Percentiles rank a stretch among this genome's conserved stretches.
Evolutionary conservation across 2,888 invertebrate genomes (phyloP).

Genomic region (Gryllus longicercus): DNA sequence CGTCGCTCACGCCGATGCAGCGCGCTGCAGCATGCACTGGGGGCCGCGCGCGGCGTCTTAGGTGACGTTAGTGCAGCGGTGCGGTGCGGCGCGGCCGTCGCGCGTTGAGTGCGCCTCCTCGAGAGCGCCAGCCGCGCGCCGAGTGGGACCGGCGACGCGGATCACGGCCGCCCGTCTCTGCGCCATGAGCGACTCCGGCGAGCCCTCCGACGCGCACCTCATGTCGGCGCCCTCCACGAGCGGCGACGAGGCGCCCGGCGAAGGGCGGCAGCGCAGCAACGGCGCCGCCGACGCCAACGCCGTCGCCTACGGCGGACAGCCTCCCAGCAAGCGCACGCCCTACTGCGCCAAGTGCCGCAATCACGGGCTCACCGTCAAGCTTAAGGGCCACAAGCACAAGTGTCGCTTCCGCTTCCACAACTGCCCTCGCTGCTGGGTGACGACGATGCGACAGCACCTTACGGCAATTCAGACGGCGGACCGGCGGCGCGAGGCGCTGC

Average conservation of each 20-base stretch:
- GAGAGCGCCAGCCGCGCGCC: not conserved
- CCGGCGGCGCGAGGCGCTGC: not conserved
- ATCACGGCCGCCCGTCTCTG: not conserved
- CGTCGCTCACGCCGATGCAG: not conserved
- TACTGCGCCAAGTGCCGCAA: constrained; percentile 10
- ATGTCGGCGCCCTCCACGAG: not conserved
- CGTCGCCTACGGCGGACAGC: not conserved
- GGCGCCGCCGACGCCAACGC: not conserved
- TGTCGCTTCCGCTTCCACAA: not conserved
- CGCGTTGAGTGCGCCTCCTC: not conserved
- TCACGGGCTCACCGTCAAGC: not conserved
- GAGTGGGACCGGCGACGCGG: not conserved
- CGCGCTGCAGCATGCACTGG: constrained; percentile 17
- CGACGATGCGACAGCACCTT: not conserved
- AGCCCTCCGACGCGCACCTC: not conserved
- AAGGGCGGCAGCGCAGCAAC: not conserved
- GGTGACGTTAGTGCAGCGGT: constrained; percentile 11
- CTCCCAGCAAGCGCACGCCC: not conserved
- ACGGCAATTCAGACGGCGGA: not conserved
- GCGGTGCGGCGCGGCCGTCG: constrained; percentile 7
- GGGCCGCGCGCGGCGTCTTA: constrained; percentile 9
- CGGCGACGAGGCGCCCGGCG: not conserved
- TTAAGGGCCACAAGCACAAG: not conserved
- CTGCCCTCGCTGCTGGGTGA: not conserved
- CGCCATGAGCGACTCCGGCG: not conserved